A percentile compares a stretch with the other conserved stretches of the same genome.
phyloP scores from a whole-genome alignment of 2,113 vertebrate genomes.

The Tetrax tetrax region DNA sequence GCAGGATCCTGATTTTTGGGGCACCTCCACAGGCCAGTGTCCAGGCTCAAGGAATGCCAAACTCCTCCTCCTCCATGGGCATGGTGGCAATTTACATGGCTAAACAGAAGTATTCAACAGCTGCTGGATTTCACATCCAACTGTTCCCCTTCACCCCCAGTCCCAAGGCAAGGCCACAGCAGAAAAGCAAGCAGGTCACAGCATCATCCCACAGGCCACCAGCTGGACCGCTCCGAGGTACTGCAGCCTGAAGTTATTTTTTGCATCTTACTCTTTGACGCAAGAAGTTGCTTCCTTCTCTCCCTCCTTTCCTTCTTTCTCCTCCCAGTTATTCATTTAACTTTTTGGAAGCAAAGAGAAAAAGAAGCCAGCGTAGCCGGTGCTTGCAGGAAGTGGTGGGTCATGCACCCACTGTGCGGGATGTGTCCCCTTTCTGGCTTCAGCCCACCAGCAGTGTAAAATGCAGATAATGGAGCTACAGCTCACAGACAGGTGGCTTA shows the following conservation, averaged over 20 bases:
- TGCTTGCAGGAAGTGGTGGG: not conserved
- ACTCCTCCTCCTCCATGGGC: not conserved
- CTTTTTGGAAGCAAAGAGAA: not conserved
- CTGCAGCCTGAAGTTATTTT: not conserved
- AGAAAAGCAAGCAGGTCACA: not conserved
- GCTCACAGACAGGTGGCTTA: not conserved
- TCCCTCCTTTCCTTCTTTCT: not conserved
- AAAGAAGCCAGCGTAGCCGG: not conserved
- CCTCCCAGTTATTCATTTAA: not conserved
- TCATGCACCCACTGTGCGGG: not conserved
- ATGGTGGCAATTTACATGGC: not conserved
- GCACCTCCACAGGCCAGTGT: not conserved
- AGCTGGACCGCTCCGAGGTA: not conserved
- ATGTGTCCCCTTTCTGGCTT: not conserved
- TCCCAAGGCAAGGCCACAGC: not conserved
- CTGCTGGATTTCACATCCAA: not conserved
- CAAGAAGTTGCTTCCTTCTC: not conserved
- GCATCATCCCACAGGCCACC: not conserved
- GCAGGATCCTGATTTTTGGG: not conserved
- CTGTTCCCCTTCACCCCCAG: not conserved
- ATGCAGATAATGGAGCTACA: not conserved
- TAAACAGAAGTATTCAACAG: slow-evolving; percentile 3
- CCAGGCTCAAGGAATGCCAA: not conserved
- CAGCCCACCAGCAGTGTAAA: accelerated
- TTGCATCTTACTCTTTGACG: not conserved